Base-by-base conservation (phyloP, 2,888 invertebrate genomes). In the Myathropa florea region DNA sequence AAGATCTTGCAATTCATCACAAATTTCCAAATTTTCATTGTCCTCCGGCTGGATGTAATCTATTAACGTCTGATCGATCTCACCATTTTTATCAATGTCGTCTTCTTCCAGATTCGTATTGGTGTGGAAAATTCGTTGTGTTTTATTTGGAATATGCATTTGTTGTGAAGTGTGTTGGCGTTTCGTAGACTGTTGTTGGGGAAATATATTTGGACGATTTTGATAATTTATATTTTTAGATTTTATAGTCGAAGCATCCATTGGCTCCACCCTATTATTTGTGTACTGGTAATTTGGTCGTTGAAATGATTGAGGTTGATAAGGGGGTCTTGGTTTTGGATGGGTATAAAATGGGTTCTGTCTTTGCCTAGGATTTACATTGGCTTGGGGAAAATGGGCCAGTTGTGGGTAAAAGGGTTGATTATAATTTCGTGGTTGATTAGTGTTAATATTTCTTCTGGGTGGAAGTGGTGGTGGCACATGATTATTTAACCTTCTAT, bases 31-130 rank as follows among this genome's bases (percentile, higher is more conserved):
- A 30, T 53, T 28, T 68, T 68, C 30, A 6, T 14, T 21, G 30
- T 55, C 30, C 9, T 68, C 23, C 7, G 55, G 68, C 23, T 68
- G 57, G 46, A 26, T 14, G 21, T 64, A 64, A n/a, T 64, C 64
- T 30, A 63, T 33, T 21, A 63, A 1, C 21, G 28, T 55, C 12
- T 55, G 55, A 55, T 55, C 55, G 55, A 55, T 12, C 21, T 55
- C 55, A 21, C 12, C 0, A 21, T 55, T 55, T 7, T 21, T 7
- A 18, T 55, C 55, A 1, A 55, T 21, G 12, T 46, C 46, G 6
- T 18, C 46, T 55, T 55, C 55, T 55, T 18, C 10, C 55, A 2
- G 9, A 21, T 55, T 21, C 14, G 12, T 36, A 12, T 12, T 39
- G 3, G 39, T n/a, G 14, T 39, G 39, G n/a, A n/a, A 39, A 4